Percentiles rank a stretch among this genome's conserved stretches.
These are phyloP conservation scores for Stegodyphus mimosarum DNA, from an alignment of 1,140 invertebrate species.

Conservation along the genomic window DNA sequence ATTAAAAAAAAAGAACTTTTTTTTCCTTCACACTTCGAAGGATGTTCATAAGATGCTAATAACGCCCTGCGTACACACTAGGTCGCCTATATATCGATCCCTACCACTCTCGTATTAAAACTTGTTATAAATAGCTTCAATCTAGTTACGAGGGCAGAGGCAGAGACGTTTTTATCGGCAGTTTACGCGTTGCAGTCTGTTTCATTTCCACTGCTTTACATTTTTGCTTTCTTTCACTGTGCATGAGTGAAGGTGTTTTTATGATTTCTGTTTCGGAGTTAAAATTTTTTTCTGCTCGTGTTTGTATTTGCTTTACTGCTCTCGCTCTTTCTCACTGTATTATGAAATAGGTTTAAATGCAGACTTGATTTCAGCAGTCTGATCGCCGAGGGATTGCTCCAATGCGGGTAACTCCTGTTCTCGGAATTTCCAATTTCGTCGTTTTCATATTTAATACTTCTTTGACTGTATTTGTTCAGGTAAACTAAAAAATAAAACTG, in stretches of 20 bases:
- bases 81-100: slow-evolving; percentile 41
- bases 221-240: slow-evolving; percentile 5
- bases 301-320: slow-evolving; percentile 51
- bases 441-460: slow-evolving; percentile 55
- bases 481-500: not conserved
- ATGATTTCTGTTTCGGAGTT: slow-evolving; percentile 32
- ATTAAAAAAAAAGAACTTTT: not conserved
- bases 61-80: slow-evolving; percentile 28
- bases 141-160: slow-evolving; percentile 49
- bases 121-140: slow-evolving; percentile 60
- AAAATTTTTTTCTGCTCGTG: slow-evolving; percentile 31
- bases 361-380: slow-evolving; percentile 42
- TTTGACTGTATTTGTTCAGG: not conserved
- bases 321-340: slow-evolving; percentile 9
- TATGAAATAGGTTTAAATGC: slow-evolving; percentile 49
- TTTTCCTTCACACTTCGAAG: not conserved
- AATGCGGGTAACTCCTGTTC: not conserved
- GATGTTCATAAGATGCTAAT: slow-evolving; percentile 60
- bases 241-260: slow-evolving; percentile 12
- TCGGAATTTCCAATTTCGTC: slow-evolving; percentile 49
- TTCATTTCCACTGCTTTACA: slow-evolving; percentile 31
- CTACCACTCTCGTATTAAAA: slow-evolving; percentile 40
- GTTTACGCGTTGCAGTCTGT: slow-evolving; percentile 45
- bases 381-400: slow-evolving; percentile 16
- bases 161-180: slow-evolving; percentile 47